phyloP scores from a whole-genome alignment of 1,140 invertebrate genomes.

The Philotrypesis tridentata region DNA sequence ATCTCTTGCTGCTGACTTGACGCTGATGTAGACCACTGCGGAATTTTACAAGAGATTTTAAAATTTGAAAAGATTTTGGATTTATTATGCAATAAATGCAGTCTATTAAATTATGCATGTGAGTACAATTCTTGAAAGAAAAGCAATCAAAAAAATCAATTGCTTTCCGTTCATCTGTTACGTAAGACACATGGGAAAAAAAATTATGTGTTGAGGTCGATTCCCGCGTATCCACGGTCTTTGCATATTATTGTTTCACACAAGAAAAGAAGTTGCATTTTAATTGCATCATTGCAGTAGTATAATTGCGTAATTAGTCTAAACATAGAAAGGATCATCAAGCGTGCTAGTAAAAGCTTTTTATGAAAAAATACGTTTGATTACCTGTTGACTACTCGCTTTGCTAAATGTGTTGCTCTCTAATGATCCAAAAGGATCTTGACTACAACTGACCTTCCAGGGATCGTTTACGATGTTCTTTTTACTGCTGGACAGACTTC shows the following conservation, averaged over 20 bases:
- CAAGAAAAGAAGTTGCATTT: not conserved
- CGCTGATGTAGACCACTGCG: slow-evolving; percentile 17
- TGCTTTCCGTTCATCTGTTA: not conserved
- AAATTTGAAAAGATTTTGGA: not conserved
- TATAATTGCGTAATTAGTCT: not conserved
- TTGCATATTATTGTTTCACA: not conserved
- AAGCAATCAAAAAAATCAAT: not conserved
- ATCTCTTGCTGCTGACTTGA: slow-evolving; percentile 41
- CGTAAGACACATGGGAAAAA: not conserved
- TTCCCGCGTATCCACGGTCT: not conserved
- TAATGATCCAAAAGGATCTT: slow-evolving; percentile 65
- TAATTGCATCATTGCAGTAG: not conserved
- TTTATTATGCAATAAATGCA: not conserved
- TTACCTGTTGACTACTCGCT: slow-evolving; percentile 40
- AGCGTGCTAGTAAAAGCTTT: not conserved
- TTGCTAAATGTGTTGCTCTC: slow-evolving; percentile 44
- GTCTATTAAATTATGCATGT: not conserved
- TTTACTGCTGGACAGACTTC: slow-evolving; percentile 55
- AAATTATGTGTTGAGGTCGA: slow-evolving; percentile 4
- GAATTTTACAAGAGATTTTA: not conserved
- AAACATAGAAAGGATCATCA: not conserved
- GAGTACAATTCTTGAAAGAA: not conserved
- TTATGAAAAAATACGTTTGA: not conserved
- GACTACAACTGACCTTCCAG: slow-evolving; percentile 62
- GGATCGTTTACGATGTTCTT: slow-evolving; percentile 60